These are phyloP conservation scores for Hyles lineata DNA, from an alignment of 2,888 invertebrate species.

Conservation along the genomic window DNA sequence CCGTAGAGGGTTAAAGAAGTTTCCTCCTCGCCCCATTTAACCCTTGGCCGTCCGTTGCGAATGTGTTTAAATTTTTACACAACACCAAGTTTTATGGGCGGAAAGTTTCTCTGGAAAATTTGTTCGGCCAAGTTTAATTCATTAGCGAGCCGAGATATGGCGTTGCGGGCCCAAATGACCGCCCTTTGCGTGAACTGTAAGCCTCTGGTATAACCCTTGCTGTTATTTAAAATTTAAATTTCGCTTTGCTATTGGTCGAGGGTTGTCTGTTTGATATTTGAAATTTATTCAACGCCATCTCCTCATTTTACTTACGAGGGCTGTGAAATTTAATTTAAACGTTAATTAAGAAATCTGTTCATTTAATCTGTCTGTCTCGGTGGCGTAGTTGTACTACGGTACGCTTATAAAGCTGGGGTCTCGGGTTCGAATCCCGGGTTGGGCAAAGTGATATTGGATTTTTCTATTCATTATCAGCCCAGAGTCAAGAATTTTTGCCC, in stretches of 20 bases:
- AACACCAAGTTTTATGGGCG: constrained; percentile 35
- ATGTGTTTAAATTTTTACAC: constrained; percentile 40
- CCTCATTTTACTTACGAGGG: background rate
- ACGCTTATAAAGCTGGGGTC: too few relatives aligned
- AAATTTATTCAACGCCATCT: constrained; percentile 3
- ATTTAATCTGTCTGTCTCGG: too few relatives aligned
- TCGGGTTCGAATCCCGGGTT: too few relatives aligned
- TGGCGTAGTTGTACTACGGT: too few relatives aligned
- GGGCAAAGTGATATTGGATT: too few relatives aligned
- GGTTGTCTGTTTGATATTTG: constrained; percentile 1
- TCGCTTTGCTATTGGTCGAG: background rate
- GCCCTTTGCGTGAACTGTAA: background rate
- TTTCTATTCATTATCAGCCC: too few relatives aligned
- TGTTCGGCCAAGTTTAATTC: constrained; percentile 44
- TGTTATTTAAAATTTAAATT: background rate
- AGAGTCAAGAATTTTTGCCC: too few relatives aligned
- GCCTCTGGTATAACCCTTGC: constrained; percentile 9
- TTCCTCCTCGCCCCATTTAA: constrained; percentile 24
- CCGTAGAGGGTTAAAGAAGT: background rate
- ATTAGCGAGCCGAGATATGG: constrained; percentile 43
- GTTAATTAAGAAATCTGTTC: too few relatives aligned
- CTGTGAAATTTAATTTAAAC: too few relatives aligned
- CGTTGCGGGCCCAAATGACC: constrained; percentile 26
- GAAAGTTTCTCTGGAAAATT: constrained; percentile 11
- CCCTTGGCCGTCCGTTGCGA: constrained; percentile 38